phyloP scores from a whole-genome alignment of 2,888 invertebrate genomes.

The Creontiades dilutus region DNA sequence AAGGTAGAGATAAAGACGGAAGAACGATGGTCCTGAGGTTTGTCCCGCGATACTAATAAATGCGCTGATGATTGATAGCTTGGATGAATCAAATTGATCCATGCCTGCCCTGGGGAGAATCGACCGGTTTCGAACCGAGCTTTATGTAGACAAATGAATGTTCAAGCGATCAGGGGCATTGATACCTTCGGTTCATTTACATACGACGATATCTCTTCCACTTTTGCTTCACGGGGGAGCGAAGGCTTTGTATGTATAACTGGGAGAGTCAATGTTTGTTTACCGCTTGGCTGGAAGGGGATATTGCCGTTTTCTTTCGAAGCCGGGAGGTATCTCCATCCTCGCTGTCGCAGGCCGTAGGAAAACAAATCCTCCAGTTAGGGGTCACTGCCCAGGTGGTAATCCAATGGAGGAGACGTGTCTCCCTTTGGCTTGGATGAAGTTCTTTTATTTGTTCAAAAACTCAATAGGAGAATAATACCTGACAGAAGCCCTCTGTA shows the following conservation, averaged over 20 bases:
- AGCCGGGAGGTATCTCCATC: background rate
- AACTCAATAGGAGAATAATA: background rate
- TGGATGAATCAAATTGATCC: conserved; percentile 60
- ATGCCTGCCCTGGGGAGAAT: background rate
- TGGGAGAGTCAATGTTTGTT: conserved; percentile 33
- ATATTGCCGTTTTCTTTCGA: conserved; percentile 23
- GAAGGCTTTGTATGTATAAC: conserved; percentile 21
- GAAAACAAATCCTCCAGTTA: conserved; percentile 26
- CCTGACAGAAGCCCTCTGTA: too few relatives aligned
- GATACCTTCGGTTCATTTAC: conserved; percentile 39
- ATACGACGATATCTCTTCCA: conserved; percentile 39
- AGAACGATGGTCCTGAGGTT: conserved; percentile 2
- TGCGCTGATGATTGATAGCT: conserved; percentile 50
- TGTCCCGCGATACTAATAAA: conserved; percentile 41
- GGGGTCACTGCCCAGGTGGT: conserved; percentile 18
- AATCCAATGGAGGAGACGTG: conserved; percentile 17
- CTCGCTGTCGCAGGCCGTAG: conserved; percentile 11
- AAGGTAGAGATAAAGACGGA: conserved; percentile 57
- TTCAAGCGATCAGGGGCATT: conserved; percentile 20
- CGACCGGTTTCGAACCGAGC: conserved; percentile 7
- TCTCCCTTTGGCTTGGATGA: background rate
- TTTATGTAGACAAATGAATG: conserved; percentile 42
- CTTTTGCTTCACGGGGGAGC: background rate
- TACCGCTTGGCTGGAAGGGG: conserved; percentile 14
- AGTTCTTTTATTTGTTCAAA: background rate